Evolutionary conservation across 2,797 vertebrate genomes (phyloP).

Genomic region (Psittacula echo): DNA sequence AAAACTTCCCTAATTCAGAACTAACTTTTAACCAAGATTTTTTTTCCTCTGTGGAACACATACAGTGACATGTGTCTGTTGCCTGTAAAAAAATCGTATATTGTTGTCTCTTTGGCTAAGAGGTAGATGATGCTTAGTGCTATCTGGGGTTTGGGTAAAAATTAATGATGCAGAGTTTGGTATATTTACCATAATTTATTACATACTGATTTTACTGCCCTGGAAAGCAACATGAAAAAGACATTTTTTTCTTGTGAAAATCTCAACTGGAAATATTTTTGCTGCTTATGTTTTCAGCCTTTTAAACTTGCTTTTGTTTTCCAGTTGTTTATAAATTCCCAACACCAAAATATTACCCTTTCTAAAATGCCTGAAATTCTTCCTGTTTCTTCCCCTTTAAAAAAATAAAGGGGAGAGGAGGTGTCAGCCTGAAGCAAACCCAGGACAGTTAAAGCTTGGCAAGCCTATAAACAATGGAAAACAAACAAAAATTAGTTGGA

Average conservation of each 20-base stretch:
- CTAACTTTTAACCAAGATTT: not conserved
- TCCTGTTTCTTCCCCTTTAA: not conserved
- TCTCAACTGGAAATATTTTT: not conserved
- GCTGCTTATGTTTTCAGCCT: not conserved
- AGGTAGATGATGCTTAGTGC: not conserved
- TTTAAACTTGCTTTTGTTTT: not conserved
- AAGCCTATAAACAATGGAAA: slow-evolving; percentile 34
- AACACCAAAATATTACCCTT: not conserved
- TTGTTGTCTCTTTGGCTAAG: not conserved
- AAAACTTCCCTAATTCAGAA: not conserved
- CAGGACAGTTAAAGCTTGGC: slow-evolving; percentile 28
- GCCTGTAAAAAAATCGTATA: not conserved
- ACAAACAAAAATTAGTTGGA: not conserved
- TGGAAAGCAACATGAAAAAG: not conserved
- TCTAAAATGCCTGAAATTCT: not conserved
- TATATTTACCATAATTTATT: not conserved
- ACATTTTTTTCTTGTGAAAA: not conserved
- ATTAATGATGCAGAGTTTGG: not conserved
- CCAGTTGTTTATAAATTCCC: not conserved
- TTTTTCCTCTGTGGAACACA: not conserved
- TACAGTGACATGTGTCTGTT: not conserved
- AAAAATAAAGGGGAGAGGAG: accelerated
- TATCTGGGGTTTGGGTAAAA: not conserved
- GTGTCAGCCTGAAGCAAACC: not conserved
- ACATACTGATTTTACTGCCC: not conserved